Evolutionary conservation across 2,888 invertebrate species (phyloP).

Genomic region (Ormyrus rosae): DNA sequence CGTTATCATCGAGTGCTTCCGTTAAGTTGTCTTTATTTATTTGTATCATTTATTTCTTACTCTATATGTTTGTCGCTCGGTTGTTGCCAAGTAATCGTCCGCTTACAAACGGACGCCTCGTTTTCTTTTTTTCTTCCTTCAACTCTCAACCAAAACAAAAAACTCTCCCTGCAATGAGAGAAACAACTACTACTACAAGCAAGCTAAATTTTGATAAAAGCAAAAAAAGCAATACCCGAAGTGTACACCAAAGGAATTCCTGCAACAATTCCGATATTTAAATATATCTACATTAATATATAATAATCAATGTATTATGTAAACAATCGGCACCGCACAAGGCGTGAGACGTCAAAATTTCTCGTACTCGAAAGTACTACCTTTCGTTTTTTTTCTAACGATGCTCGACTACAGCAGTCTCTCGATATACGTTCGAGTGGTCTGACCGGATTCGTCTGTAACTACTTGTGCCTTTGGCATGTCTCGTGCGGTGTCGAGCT

Average conservation of each 20-base stretch:
- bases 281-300: conserved; percentile 28
- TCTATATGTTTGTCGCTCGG: conserved; percentile 41
- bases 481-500: background rate
- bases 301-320: background rate
- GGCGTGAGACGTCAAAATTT: too few species aligned
- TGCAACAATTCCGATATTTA: conserved; percentile 51
- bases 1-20: conserved; percentile 38
- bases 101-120: conserved; percentile 37
- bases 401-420: too few species aligned
- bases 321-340: too few species aligned
- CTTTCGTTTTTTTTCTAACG: too few species aligned
- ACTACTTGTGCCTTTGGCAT: conserved; percentile 24
- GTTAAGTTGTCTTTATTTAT: background rate
- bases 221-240: conserved; percentile 27
- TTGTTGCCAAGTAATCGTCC: conserved; percentile 36
- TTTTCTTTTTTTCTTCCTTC: background rate
- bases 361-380: too few species aligned
- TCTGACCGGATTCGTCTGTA: background rate
- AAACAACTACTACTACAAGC: conserved; percentile 6
- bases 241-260: conserved; percentile 54
- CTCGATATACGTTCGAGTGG: too few species aligned
- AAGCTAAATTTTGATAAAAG: conserved; percentile 16
- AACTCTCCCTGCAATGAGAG: conserved; percentile 52
- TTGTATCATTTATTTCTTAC: conserved; percentile 27
- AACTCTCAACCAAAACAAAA: conserved; percentile 15